Evolutionary conservation across 2,797 vertebrate species (phyloP).

Genomic region (Hapalemur alaotrensis): DNA sequence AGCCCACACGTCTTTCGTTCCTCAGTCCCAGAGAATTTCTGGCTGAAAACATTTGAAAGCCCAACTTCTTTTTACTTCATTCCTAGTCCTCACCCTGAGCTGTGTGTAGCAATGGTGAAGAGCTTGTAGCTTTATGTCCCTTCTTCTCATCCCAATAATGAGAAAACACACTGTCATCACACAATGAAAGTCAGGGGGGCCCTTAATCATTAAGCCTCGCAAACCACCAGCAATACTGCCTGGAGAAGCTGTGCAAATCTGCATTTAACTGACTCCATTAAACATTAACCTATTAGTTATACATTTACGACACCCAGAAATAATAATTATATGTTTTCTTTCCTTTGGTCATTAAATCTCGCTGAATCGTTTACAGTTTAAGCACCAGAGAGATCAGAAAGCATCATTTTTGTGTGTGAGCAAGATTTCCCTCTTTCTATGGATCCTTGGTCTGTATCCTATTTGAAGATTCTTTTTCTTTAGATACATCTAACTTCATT

Average conservation of each 20-base stretch:
- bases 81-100: not conserved
- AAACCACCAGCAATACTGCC: not conserved
- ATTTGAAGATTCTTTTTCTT: not conserved
- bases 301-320: conserved; percentile 59
- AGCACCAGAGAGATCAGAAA: not conserved
- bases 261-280: not conserved
- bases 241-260: conserved; percentile 8
- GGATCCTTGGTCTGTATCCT: not conserved
- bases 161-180: not conserved
- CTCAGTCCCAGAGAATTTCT: not conserved
- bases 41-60: not conserved
- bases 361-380: not conserved
- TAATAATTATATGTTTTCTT: not conserved
- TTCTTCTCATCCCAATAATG: not conserved
- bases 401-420: not conserved
- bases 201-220: not conserved
- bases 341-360: conserved; percentile 25
- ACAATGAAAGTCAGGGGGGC: not conserved
- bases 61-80: not conserved
- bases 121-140: not conserved
- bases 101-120: not conserved
- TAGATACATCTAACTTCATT: not conserved
- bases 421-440: not conserved
- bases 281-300: conserved; percentile 56
- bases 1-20: not conserved